Conservation (phyloP, 2,797 vertebrate species). For the Platalea minor region DNA sequence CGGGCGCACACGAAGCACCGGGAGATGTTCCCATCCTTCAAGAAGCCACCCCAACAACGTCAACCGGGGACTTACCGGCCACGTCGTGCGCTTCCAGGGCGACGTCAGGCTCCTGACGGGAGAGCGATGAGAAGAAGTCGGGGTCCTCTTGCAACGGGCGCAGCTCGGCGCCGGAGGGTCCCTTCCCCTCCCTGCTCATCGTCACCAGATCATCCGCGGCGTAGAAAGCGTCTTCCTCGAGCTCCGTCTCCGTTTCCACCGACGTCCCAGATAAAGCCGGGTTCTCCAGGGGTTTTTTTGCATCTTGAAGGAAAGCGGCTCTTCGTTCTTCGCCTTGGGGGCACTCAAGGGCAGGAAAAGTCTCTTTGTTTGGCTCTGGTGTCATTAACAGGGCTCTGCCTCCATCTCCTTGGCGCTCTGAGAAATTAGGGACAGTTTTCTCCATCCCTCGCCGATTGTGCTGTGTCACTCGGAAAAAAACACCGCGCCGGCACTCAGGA, state of each 20-base stretch:
- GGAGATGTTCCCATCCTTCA: rapidly evolving
- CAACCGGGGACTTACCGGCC: background rate
- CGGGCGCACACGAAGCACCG: rapidly evolving
- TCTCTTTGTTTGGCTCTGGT: background rate
- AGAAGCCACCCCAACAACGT: background rate
- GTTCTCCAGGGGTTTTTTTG: background rate
- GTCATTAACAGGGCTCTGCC: slow-evolving; percentile 6
- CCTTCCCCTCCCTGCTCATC: slow-evolving; percentile 7
- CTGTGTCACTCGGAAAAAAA: background rate
- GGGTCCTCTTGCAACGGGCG: background rate
- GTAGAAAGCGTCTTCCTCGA: background rate
- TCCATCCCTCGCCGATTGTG: slow-evolving; percentile 50
- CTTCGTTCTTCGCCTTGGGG: slow-evolving; percentile 18
- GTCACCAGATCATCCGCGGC: background rate
- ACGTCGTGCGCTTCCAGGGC: slow-evolving; percentile 14
- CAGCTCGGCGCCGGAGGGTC: background rate
- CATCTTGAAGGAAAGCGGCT: slow-evolving; percentile 13
- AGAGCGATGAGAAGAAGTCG: background rate
- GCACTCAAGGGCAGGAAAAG: background rate
- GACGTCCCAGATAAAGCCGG: background rate
- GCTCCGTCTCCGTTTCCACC: background rate
- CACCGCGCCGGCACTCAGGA: background rate
- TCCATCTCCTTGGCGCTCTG: slow-evolving; percentile 18
- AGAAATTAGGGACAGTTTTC: background rate
- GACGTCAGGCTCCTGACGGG: background rate